A percentile compares a stretch with the other conserved stretches of the same genome.
These are phyloP conservation scores for Drosophila mayaguana DNA, from an alignment of 2,888 invertebrate species.

Conservation along the genomic window DNA sequence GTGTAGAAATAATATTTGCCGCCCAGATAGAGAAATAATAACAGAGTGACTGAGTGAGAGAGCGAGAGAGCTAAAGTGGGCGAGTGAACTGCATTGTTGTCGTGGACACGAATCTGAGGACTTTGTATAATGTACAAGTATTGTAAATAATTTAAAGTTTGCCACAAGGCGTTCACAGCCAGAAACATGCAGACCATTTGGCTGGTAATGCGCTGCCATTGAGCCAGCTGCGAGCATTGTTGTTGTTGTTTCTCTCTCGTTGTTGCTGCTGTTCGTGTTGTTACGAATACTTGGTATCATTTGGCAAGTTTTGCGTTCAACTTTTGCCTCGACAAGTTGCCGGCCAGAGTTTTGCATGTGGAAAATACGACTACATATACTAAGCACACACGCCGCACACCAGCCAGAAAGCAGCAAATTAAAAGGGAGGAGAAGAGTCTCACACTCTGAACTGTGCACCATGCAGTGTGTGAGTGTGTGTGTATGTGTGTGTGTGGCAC, in stretches of 20 bases:
- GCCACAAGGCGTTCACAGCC: constrained; percentile 46
- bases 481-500: constrained; percentile 23
- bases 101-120: constrained; percentile 45
- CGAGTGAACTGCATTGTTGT: constrained; percentile 43
- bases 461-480: too few species aligned
- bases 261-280: constrained; percentile 24
- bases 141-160: constrained; percentile 77
- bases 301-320: constrained; percentile 61
- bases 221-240: constrained; percentile 34
- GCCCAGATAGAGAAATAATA: constrained; percentile 6
- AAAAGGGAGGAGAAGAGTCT: constrained; percentile 7
- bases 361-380: constrained; percentile 15
- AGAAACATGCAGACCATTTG: constrained; percentile 68
- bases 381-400: constrained; percentile 3
- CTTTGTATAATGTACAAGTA: constrained; percentile 55
- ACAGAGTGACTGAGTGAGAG: not conserved
- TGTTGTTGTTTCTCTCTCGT: constrained; percentile 13
- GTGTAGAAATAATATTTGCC: constrained; percentile 31
- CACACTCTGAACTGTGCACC: not conserved
- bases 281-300: constrained; percentile 62
- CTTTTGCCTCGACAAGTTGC: constrained; percentile 53
- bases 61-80: not conserved
- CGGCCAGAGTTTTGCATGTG: constrained; percentile 42
- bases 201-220: constrained; percentile 58
- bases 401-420: constrained; percentile 11